A percentile compares a stretch with the other conserved stretches of the same genome.
Conservation (phyloP, 2,797 vertebrate species). For the Eidolon dupreanum region DNA sequence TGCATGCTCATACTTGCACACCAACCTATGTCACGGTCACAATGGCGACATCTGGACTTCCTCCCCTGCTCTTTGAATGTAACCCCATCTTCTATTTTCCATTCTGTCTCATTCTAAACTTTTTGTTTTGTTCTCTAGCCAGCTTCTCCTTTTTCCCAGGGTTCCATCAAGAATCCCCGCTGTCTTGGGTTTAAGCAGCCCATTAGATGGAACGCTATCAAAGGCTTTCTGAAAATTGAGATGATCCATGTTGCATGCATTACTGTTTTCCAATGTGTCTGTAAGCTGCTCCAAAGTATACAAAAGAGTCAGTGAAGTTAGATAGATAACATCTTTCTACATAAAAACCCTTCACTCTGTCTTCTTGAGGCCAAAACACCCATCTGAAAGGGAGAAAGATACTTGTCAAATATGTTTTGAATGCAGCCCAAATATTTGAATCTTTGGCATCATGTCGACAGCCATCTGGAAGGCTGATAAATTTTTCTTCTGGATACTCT, state of each 20-base stretch:
- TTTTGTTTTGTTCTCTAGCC: conserved; percentile 75
- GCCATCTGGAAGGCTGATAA: conserved; percentile 62
- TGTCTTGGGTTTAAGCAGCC: conserved; percentile 72
- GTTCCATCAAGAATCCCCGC: conserved; percentile 64
- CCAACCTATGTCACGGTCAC: not conserved
- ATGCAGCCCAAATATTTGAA: conserved; percentile 62
- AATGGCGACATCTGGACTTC: conserved; percentile 19
- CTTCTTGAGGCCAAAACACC: conserved; percentile 65
- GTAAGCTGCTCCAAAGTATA: conserved; percentile 73
- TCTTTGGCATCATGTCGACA: conserved; percentile 63
- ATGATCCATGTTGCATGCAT: conserved; percentile 70
- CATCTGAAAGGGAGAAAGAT: conserved; percentile 59
- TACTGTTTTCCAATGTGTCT: conserved; percentile 64
- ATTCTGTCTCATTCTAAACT: conserved; percentile 63
- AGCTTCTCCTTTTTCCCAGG: conserved; percentile 72
- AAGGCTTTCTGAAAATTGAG: conserved; percentile 74
- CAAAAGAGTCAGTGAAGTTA: conserved; percentile 62
- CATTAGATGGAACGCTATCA: conserved; percentile 72
- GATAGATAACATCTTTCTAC: conserved; percentile 68
- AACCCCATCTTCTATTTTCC: conserved; percentile 68
- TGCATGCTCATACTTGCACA: not conserved
- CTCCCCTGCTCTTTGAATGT: conserved; percentile 32
- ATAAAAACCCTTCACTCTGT: conserved; percentile 34
- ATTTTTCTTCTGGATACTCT: conserved; percentile 43
- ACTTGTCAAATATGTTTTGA: conserved; percentile 56